Conservation (phyloP, 2,113 vertebrate species). For the Misgurnus anguillicaudatus region DNA sequence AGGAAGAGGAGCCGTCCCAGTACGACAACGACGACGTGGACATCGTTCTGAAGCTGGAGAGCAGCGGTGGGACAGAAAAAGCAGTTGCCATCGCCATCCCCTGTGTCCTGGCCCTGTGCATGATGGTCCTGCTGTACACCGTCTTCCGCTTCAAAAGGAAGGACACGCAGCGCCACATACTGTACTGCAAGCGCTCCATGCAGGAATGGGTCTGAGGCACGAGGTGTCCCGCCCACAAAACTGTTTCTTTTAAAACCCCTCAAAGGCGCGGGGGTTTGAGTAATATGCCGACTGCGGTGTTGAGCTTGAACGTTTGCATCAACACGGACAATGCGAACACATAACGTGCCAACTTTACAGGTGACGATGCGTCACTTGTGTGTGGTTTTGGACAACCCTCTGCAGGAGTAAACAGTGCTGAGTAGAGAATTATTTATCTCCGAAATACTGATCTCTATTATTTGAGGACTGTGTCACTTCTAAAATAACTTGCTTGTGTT, state of each 20-base stretch:
- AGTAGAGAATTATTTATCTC: constrained; percentile 26
- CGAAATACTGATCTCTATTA: constrained; percentile 35
- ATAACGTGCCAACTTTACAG: constrained; percentile 29
- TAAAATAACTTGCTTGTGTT: constrained; percentile 68
- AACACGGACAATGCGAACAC: background rate
- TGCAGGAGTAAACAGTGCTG: background rate
- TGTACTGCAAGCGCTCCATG: constrained; percentile 99
- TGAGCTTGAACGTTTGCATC: constrained; percentile 7
- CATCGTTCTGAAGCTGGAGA: constrained; percentile 95
- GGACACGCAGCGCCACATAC: constrained; percentile 99
- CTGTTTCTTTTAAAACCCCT: constrained; percentile 1
- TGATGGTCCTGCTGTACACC: constrained; percentile 98
- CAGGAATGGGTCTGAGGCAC: constrained; percentile 92
- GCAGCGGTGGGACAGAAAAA: constrained; percentile 95
- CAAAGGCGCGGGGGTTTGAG: background rate
- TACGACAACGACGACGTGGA: constrained; percentile 88
- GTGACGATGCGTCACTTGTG: constrained; percentile 41
- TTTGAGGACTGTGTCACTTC: constrained; percentile 58
- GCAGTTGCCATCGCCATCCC: constrained; percentile 98
- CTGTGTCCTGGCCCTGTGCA: constrained; percentile 96
- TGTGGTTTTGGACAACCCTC: constrained; percentile 37
- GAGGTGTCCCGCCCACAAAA: background rate
- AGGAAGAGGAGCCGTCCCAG: constrained; percentile 79
- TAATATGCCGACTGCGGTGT: background rate
- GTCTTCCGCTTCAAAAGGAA: constrained; percentile 99